Base-by-base conservation (phyloP, 2,113 vertebrate species). In the Potamarius usumacintae region DNA sequence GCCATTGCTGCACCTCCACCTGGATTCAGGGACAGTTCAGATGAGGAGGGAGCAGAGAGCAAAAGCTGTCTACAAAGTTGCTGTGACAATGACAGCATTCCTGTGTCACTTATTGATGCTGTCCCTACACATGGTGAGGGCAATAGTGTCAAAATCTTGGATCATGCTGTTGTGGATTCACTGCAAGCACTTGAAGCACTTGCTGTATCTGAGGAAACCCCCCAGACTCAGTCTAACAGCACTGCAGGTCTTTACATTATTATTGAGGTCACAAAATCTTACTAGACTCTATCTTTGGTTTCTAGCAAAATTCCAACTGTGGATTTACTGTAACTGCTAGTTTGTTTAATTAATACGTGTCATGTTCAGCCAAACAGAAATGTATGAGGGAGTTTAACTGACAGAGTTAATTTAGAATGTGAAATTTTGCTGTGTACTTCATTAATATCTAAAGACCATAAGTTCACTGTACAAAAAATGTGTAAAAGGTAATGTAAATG, bases 1-100 rank as follows among this genome's bases (percentile, higher is more conserved):
- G 98, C 98, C 27, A 99, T 99, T 2, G 98, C 98, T 4, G 98
- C 98, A 14, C 97, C 98, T 0, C 98, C 98, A 0, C 97, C 97
- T 34, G 98, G 97, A 77, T 99, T 99, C 90, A 95, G 96, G 89
- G 98, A 99, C 93, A 98, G 97, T 90, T 97, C 96, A 0, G 98
- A 99, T 63, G 97, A 99, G 93, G 98, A 99, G 34, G 96, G 87
- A 42, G 5, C 94, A 30, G 92, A 96, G 92, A 93, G 93, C 85
- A 92, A 96, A 93, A 93, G 93, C 85, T 62, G 94, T 94, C 89
- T 93, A 67, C 91, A 94, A 90, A 93, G 95, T 94, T 89, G 94
- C 87, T 86, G 63, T 82, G 90, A 90, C 77, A 91, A 92, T 58
- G 95, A 97, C 11, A 97, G 97, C 63, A 97, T 99, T 87, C 97